Conservation (phyloP, 2,888 invertebrate species). For the Lasius platythorax region DNA sequence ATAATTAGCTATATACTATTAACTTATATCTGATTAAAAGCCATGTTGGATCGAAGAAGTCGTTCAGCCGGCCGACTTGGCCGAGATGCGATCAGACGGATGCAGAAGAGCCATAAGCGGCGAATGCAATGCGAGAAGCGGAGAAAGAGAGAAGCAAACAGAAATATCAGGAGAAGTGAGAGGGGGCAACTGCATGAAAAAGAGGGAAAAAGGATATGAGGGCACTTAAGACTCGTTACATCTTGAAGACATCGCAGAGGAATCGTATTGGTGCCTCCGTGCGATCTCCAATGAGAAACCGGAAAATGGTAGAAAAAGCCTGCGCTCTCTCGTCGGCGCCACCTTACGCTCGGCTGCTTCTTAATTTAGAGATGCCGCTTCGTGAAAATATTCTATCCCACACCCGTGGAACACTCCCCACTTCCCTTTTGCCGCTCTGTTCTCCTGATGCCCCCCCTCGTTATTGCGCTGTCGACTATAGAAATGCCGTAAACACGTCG, state of each 20-base stretch:
- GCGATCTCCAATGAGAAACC: slow-evolving; percentile 55
- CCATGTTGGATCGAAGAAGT: slow-evolving; percentile 45
- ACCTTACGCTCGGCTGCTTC: slow-evolving; percentile 68
- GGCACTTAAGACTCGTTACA: slow-evolving; percentile 58
- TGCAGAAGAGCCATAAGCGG: not conserved
- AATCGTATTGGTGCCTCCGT: slow-evolving; percentile 48
- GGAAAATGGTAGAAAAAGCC: slow-evolving; percentile 71
- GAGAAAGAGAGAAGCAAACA: not conserved
- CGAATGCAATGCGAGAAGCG: slow-evolving; percentile 21
- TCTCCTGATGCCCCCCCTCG: slow-evolving; percentile 50
- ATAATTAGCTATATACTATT: slow-evolving; percentile 51
- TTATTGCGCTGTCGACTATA: slow-evolving; percentile 79
- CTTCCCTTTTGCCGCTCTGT: slow-evolving; percentile 39
- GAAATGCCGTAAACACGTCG: slow-evolving; percentile 84
- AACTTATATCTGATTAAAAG: slow-evolving; percentile 52
- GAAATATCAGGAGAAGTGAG: slow-evolving; percentile 13
- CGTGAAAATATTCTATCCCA: slow-evolving; percentile 73
- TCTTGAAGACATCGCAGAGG: slow-evolving; percentile 32
- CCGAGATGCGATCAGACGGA: slow-evolving; percentile 24
- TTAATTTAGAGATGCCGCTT: slow-evolving; percentile 74
- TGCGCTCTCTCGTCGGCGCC: slow-evolving; percentile 63
- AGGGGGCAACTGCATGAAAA: not conserved
- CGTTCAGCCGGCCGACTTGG: slow-evolving; percentile 12
- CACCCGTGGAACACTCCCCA: not conserved
- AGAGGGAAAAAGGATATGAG: slow-evolving; percentile 9